phyloP scores from a whole-genome alignment of 2,113 vertebrate species.

The Ivindomyrus marchei region DNA sequence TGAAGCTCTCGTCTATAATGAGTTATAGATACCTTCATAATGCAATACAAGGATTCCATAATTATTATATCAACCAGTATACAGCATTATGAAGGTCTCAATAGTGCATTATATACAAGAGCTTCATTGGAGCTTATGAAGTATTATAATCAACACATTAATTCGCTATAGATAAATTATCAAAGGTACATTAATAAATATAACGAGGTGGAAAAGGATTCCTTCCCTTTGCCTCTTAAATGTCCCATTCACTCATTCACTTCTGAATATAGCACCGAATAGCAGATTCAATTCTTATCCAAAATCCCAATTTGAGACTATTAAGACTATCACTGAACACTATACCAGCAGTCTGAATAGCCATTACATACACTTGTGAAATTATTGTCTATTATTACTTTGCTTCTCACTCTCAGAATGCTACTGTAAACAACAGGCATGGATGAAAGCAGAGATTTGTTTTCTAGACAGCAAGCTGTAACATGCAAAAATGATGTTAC shows the following conservation, averaged over 20 bases:
- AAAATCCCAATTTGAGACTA: neutral
- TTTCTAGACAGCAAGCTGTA: neutral
- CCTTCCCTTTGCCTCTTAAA: neutral
- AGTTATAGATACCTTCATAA: too few relatives aligned
- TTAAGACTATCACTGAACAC: neutral
- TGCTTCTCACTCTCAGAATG: neutral
- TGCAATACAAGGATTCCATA: neutral
- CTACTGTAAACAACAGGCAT: neutral
- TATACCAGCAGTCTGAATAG: neutral
- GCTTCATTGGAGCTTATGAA: neutral
- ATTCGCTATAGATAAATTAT: neutral
- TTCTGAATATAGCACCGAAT: neutral
- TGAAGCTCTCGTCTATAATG: too few relatives aligned
- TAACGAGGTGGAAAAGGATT: neutral
- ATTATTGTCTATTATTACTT: neutral
- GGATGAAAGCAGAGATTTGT: neutral
- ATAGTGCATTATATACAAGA: neutral
- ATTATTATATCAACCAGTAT: neutral
- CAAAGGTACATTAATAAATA: neutral
- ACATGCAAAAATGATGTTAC: neutral
- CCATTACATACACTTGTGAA: neutral
- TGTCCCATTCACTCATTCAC: neutral
- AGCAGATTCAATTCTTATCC: neutral
- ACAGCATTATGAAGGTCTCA: neutral
- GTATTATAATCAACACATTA: neutral